phyloP scores from a whole-genome alignment of 2,888 invertebrate genomes.

The Plagiodera versicolora region DNA sequence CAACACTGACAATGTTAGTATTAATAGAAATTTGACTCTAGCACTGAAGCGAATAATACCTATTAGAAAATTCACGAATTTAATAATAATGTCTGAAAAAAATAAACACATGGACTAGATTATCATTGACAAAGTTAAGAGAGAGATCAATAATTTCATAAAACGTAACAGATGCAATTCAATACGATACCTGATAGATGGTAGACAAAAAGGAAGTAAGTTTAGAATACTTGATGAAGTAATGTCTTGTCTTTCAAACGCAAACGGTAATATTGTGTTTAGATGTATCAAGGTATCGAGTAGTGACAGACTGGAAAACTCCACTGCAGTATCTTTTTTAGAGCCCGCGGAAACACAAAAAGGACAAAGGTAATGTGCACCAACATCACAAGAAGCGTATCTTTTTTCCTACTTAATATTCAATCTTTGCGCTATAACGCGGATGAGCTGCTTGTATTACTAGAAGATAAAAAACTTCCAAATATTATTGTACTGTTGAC shows the following conservation, averaged over 20 bases:
- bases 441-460: constrained; percentile 1
- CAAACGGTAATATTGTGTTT: constrained; percentile 1
- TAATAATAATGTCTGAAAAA: neutral
- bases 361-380: neutral
- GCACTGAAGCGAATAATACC: neutral
- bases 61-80: neutral
- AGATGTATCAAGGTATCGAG: neutral
- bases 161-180: neutral
- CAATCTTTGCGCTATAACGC: neutral
- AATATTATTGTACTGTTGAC: constrained; percentile 4
- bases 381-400: neutral
- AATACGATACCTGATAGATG: neutral
- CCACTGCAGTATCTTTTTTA: constrained; percentile 2
- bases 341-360: neutral
- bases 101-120: neutral
- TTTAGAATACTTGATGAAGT: constrained; percentile 1
- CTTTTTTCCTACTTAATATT: neutral
- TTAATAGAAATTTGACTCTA: neutral
- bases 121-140: neutral
- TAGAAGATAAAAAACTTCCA: neutral
- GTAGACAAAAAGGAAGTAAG: constrained; percentile 4
- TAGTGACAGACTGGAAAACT: neutral
- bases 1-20: neutral
- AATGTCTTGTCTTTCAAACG: neutral
- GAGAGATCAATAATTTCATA: neutral